Evolutionary conservation across 2,797 vertebrate genomes (phyloP).

Genomic region (Crocidura indochinensis): DNA sequence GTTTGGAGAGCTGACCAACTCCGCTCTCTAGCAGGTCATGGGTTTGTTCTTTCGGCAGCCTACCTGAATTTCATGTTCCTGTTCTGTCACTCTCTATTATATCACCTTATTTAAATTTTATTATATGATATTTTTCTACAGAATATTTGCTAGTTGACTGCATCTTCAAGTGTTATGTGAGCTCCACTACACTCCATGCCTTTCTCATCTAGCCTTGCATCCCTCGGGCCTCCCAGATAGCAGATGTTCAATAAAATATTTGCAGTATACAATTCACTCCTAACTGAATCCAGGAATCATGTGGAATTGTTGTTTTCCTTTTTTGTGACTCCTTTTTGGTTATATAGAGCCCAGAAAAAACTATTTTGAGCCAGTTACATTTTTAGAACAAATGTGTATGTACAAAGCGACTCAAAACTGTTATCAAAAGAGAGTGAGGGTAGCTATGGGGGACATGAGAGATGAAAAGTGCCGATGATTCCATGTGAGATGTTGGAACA

Average conservation of each 20-base stretch:
- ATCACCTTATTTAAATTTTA: slow-evolving; percentile 28
- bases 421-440: not conserved
- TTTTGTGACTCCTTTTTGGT: not conserved
- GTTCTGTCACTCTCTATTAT: not conserved
- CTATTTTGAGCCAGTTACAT: not conserved
- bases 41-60: not conserved
- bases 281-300: no score
- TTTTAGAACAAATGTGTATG: slow-evolving; percentile 37
- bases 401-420: not conserved
- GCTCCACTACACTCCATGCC: not conserved
- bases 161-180: slow-evolving; percentile 17
- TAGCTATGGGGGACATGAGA: not conserved
- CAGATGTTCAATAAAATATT: slow-evolving; percentile 21
- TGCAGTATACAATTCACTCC: not conserved
- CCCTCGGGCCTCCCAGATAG: not conserved
- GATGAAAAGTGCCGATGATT: not conserved
- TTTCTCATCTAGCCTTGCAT: not conserved
- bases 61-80: not conserved
- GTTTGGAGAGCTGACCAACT: slow-evolving; percentile 45
- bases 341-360: not conserved
- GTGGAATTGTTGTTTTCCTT: no score
- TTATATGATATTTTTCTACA: not conserved
- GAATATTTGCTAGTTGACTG: slow-evolving; percentile 4
- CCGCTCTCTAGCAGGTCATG: not conserved
- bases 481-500: not conserved